Evolutionary conservation across 1,140 invertebrate genomes (phyloP), one percentile per base, ranked within the genome.

Genomic region (Watersipora subatra): DNA sequence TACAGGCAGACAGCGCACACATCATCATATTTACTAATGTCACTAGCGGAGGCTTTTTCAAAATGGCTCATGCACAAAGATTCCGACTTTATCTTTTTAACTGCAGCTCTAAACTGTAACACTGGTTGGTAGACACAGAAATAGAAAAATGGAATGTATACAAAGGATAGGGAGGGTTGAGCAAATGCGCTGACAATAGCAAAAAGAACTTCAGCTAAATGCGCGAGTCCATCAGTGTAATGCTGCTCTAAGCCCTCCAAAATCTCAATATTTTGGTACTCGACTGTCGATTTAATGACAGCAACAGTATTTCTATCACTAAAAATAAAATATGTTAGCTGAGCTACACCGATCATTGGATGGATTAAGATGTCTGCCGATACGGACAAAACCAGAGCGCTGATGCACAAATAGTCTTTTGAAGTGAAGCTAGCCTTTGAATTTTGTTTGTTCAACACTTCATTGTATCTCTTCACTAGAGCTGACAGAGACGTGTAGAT

Each of bases 1-100:
- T 28, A 17, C 62, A 63, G 30, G 25, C 62, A 63, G 25, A 63
- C 28, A 29, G 62, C 26, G 29, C 62, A 63, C 15, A 63, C 29
- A 28, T 63, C 62, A 28, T 63, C 25, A 25, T 63, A 20, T 7
- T 22, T 46, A 46, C 34, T 46, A 46, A 46, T 7, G 7, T 46
- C 34, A 12, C 34, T n/a, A 46, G 7, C 34, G 7, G 34, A 12
- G 34, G 34, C 34, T 46, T 46, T 46, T 7, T 46, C 34, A 46
- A 46, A 46, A n/a, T 46, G 7, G n/a, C 34, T 46, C 7, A 46
- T 7, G n/a, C 34, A 46, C 34, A 46, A n/a, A 12, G 34, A 46
- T n/a, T 46, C 34, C 7, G 34, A 46, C 7, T 46, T 46, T 12
- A 46, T 46, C 34, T 46, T 46, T 12, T n/a, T 46, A n/a, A 46